A percentile compares a stretch with the other conserved stretches of the same genome.
Conservation (phyloP, 2,888 invertebrate species). For the Cheilosia vulpina region DNA sequence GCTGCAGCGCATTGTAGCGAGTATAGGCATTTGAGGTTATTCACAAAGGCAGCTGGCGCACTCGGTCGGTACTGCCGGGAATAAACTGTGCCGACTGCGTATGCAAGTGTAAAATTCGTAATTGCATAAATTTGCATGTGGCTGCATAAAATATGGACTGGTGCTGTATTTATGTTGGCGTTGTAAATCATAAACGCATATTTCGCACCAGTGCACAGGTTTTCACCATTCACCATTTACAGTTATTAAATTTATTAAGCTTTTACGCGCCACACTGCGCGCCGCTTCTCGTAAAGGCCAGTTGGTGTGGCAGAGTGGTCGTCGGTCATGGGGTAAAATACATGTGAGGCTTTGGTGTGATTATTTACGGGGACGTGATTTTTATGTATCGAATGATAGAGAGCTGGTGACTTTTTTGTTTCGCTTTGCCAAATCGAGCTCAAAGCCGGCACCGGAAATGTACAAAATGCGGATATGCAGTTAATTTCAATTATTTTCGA, state of each 20-base stretch:
- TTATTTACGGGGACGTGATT: constrained; percentile 66
- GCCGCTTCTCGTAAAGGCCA: constrained; percentile 50
- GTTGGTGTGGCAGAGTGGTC: constrained; percentile 4
- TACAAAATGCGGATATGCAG: constrained; percentile 60
- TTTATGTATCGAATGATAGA: constrained; percentile 61
- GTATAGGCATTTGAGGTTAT: constrained; percentile 59
- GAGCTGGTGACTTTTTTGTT: constrained; percentile 37
- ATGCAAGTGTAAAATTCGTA: constrained; percentile 82
- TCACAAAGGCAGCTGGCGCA: constrained; percentile 54
- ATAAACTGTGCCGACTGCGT: constrained; percentile 52
- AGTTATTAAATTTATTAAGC: constrained; percentile 76
- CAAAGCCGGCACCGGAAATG: constrained; percentile 60
- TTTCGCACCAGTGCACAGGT: constrained; percentile 77
- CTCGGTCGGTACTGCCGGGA: constrained; percentile 35
- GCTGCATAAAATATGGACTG: constrained; percentile 81
- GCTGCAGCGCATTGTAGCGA: constrained; percentile 27
- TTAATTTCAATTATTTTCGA: constrained; percentile 58
- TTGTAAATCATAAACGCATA: constrained; percentile 81
- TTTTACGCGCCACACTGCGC: constrained; percentile 71
- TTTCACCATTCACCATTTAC: constrained; percentile 76
- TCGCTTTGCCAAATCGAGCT: constrained; percentile 34
- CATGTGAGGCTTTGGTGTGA: constrained; percentile 48
- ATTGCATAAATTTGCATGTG: constrained; percentile 84
- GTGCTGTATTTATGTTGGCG: constrained; percentile 80
- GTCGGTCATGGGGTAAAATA: background rate